Evolutionary conservation across 2,888 invertebrate species (phyloP).

Genomic region (Drosophila colorata): DNA sequence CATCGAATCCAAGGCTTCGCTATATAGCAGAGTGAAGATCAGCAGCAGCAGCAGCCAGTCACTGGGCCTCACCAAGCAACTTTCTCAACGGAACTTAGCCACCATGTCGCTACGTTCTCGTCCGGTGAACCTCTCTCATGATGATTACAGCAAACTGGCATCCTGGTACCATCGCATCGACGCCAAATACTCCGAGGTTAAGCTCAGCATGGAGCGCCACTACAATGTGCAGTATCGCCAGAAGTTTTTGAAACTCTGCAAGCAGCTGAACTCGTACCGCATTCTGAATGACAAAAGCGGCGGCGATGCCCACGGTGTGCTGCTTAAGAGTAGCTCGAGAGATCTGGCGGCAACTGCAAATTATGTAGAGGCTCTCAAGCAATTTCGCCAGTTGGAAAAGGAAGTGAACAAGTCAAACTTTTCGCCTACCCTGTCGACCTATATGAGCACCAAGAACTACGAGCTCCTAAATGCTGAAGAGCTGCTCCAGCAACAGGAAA

Average conservation of each 20-base stretch:
- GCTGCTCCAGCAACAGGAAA: slow-evolving; percentile 47
- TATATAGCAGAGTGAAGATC: not conserved
- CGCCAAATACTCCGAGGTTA: slow-evolving; percentile 44
- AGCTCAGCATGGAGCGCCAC: slow-evolving; percentile 56
- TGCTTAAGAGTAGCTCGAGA: not conserved
- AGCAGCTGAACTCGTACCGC: slow-evolving; percentile 32
- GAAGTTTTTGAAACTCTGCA: slow-evolving; percentile 50
- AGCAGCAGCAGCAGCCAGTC: not conserved
- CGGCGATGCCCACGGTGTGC: slow-evolving; percentile 43
- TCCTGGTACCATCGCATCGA: slow-evolving; percentile 73
- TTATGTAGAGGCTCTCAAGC: slow-evolving; percentile 40
- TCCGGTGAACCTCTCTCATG: slow-evolving; percentile 29
- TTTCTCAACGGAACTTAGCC: not conserved
- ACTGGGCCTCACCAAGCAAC: not conserved
- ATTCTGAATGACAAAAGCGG: slow-evolving; percentile 37
- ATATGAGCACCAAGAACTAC: slow-evolving; percentile 65
- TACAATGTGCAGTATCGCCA: slow-evolving; percentile 50
- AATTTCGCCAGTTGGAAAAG: slow-evolving; percentile 51
- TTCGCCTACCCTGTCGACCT: slow-evolving; percentile 49
- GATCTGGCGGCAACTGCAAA: slow-evolving; percentile 25
- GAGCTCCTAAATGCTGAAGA: slow-evolving; percentile 59
- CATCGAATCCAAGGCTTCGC: not conserved
- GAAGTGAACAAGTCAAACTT: slow-evolving; percentile 52
- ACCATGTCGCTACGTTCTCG: slow-evolving; percentile 2
- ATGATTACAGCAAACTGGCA: slow-evolving; percentile 57